These are phyloP conservation scores for Theonella swinhoei DNA, from an alignment of 37 sponge, comb jelly and placozoan species.

Conservation along the genomic window DNA sequence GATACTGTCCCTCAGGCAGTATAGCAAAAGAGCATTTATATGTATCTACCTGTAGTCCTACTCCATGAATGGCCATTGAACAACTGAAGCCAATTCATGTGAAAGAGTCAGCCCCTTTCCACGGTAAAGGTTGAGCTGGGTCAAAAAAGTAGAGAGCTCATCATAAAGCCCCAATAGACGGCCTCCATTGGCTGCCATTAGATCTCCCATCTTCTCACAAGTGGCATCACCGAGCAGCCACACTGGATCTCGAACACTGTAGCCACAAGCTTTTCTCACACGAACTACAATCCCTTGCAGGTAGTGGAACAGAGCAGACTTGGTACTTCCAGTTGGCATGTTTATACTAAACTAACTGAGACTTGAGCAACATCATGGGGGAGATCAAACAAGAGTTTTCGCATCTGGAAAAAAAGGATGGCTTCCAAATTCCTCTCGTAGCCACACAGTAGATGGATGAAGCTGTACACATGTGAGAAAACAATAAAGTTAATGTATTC, in stretches of 20 bases:
- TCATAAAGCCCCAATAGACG: constrained; percentile 23
- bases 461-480: no score
- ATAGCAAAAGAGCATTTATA: no score
- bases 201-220: constrained; percentile 33
- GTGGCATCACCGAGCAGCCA: constrained; percentile 33
- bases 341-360: constrained; percentile 6
- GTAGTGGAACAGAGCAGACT: constrained; percentile 2
- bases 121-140: constrained; percentile 16
- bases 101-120: constrained; percentile 5
- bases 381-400: no score
- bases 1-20: no score
- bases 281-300: not conserved
- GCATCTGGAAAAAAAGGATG: no score
- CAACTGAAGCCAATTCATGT: constrained; percentile 30
- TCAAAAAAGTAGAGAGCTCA: constrained; percentile 27
- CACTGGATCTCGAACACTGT: not conserved
- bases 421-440: no score
- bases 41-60: constrained; percentile 25
- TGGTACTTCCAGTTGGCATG: constrained; percentile 24
- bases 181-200: constrained; percentile 8
- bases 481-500: no score
- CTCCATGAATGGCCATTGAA: constrained; percentile 20
- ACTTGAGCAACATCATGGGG: no score
- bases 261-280: constrained; percentile 5
- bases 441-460: no score